Evolutionary conservation across 2,797 vertebrate species (phyloP).

Genomic region (Sebastes elongatus): DNA sequence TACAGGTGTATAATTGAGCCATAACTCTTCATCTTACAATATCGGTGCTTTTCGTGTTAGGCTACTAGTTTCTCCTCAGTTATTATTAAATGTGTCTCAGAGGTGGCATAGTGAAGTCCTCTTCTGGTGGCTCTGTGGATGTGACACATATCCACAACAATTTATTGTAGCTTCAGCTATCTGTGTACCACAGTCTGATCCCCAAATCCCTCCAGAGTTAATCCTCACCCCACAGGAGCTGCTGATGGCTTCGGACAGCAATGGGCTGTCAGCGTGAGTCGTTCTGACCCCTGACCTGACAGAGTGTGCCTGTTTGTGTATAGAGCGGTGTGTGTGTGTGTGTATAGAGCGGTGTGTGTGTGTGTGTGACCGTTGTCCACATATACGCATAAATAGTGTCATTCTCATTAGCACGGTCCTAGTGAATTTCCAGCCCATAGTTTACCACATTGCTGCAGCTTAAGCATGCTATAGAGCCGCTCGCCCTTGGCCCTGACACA

Average conservation of each 20-base stretch:
- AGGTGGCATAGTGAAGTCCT: neutral
- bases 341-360: neutral
- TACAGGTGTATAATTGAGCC: constrained; percentile 36
- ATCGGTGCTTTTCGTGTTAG: constrained; percentile 7
- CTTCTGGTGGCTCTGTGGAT: constrained; percentile 1
- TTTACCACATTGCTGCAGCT: constrained; percentile 23
- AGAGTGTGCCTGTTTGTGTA: neutral
- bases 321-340: neutral
- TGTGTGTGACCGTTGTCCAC: neutral
- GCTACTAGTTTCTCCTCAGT: constrained; percentile 8
- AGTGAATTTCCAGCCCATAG: constrained; percentile 51
- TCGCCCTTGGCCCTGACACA: constrained; percentile 16
- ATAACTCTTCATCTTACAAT: constrained; percentile 29
- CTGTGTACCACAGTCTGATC: constrained; percentile 33
- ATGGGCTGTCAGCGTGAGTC: constrained; percentile 33
- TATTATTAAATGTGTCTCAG: constrained; percentile 14
- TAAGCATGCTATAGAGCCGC: neutral
- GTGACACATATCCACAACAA: constrained; percentile 41
- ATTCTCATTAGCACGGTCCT: constrained; percentile 64
- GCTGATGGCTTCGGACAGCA: constrained; percentile 39
- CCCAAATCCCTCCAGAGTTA: constrained; percentile 40
- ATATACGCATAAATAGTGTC: constrained; percentile 14
- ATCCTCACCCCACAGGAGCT: constrained; percentile 29
- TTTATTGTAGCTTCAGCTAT: constrained; percentile 46
- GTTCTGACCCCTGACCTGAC: constrained; percentile 38